Conservation (phyloP, 2,888 invertebrate species). For the Drosophila picticornis region DNA sequence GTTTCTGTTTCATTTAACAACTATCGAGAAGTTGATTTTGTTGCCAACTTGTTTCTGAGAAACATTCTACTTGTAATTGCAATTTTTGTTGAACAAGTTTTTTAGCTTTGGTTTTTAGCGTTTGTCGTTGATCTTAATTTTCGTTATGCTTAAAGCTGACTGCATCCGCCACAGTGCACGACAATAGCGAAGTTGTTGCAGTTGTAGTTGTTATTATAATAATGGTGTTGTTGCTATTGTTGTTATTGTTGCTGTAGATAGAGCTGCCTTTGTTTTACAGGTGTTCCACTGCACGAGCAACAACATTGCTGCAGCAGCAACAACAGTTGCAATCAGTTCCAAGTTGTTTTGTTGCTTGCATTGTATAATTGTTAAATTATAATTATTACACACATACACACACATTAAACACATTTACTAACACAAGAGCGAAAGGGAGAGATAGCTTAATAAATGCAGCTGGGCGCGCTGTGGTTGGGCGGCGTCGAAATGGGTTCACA, state of each 20-base stretch:
- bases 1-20: constrained; percentile 67
- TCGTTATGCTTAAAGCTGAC: constrained; percentile 48
- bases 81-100: constrained; percentile 71
- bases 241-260: constrained; percentile 56
- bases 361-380: constrained; percentile 80
- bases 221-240: constrained; percentile 26
- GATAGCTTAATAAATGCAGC: constrained; percentile 37
- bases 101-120: constrained; percentile 39
- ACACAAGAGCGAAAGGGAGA: constrained; percentile 27
- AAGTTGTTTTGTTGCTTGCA: constrained; percentile 69
- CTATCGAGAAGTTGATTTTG: constrained; percentile 42
- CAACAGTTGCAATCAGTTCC: constrained; percentile 57
- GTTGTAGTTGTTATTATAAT: constrained; percentile 15
- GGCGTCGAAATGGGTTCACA: constrained; percentile 39
- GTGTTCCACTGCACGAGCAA: constrained; percentile 76
- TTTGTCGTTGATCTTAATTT: constrained; percentile 42
- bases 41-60: constrained; percentile 62
- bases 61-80: constrained; percentile 57
- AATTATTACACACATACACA: constrained; percentile 63
- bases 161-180: constrained; percentile 70
- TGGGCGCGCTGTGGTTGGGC: constrained; percentile 42
- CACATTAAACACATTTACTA: constrained; percentile 21
- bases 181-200: constrained; percentile 34
- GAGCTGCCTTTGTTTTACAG: constrained; percentile 73
- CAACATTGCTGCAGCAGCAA: constrained; percentile 28